Percentiles rank a stretch among this genome's conserved stretches.
phyloP scores from a whole-genome alignment of 2,113 vertebrate species.

The Myxocyprinus asiaticus region DNA sequence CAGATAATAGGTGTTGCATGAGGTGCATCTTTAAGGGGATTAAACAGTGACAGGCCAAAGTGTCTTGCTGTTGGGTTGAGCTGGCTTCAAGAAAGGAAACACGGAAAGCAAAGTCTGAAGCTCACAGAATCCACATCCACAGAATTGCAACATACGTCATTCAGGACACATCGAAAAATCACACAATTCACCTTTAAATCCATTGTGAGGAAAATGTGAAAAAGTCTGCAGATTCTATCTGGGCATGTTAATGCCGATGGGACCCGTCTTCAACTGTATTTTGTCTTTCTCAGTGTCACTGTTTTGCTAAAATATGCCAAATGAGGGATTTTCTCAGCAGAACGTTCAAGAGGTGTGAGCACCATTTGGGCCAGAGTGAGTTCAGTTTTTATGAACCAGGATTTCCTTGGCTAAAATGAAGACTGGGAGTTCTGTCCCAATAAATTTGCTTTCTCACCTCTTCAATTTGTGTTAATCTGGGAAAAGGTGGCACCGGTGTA shows the following conservation, averaged over 20 bases:
- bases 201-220: not conserved
- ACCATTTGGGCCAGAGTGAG: constrained; percentile 44
- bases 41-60: constrained; percentile 43
- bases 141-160: too few relatives aligned
- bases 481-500: constrained; percentile 28
- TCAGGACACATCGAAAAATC: too few relatives aligned
- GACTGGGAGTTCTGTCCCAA: constrained; percentile 5
- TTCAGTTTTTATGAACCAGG: constrained; percentile 12
- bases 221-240: not conserved
- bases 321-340: constrained; percentile 1
- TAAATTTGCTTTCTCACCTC: constrained; percentile 53
- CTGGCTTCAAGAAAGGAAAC: not conserved
- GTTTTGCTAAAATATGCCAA: constrained; percentile 1
- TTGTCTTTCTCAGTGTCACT: constrained; percentile 1
- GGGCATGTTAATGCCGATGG: not conserved
- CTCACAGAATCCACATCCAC: not conserved
- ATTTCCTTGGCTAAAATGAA: constrained; percentile 2
- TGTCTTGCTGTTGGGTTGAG: not conserved
- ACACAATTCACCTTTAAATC: too few relatives aligned
- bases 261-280: constrained; percentile 1
- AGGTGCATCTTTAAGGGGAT: constrained; percentile 38
- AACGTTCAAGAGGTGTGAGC: constrained; percentile 30
- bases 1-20: not conserved
- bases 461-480: constrained; percentile 27
- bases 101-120: not conserved